Evolutionary conservation across 2,888 invertebrate species (phyloP), one percentile per base, ranked within the genome.

Genomic region (Steromphala cineraria): DNA sequence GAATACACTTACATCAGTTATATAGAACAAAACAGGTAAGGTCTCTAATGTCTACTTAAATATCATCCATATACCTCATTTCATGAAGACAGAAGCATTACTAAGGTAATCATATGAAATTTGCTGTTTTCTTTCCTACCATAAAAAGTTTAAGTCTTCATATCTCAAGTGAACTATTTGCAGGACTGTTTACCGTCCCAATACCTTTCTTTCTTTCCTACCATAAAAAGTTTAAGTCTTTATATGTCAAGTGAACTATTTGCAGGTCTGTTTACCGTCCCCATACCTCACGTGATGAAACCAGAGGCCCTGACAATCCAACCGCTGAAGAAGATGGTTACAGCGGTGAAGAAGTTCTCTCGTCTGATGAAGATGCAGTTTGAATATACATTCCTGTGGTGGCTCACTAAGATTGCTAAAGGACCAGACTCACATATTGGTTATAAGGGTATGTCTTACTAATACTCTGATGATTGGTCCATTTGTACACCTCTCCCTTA

Each of bases 341-440:
- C 53, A 0, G 80, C 78, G 24, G 80, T 89, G 7, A 80, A 46
- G 13, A 53, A 81, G 0, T 89, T 90, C 67, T 82, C 83, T 10
- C 83, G 88, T 2, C 79, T 81, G 13, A 83, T 89, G 74, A 89
- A 88, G 78, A 80, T 88, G 19, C 90, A 91, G 79, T 75, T 91
- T 67, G 91, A 91, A 83, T 91, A 91, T 83, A 81, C 89, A 13
- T 79, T 91, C 1, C 79, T 91, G 17, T 88, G 89, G 88, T 86
- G 87, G 83, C 80, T 91, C 67, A 86, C 86, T 2, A 89, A 89
- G 82, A 87, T 88, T 67, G 77, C 82, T 15, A 86, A 87, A 71
- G 85, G 82, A 8, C 80, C 82, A 10, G 84, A 87, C 75, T 82
- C 84, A 13, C 87, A 87, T 75, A 84, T 86, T 21, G 89, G 88